Evolutionary conservation across 2,888 invertebrate genomes (phyloP).

Genomic region (Endotricha flammealis): DNA sequence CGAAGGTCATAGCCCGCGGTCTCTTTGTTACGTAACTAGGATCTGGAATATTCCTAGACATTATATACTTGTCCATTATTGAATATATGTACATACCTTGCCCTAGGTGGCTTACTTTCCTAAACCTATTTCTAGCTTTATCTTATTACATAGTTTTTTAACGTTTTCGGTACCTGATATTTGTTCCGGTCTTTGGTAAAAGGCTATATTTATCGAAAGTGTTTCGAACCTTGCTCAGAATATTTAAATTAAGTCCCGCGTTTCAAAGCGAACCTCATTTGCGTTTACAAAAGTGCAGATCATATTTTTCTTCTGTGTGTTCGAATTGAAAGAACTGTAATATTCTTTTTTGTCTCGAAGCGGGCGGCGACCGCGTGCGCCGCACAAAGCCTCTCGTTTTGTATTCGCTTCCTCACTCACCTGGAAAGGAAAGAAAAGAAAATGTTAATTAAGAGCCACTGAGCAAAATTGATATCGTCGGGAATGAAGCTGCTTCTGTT

Average conservation of each 20-base stretch:
- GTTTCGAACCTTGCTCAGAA: constrained; percentile 34
- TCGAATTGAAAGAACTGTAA: constrained; percentile 71
- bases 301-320: constrained; percentile 67
- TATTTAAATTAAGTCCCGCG: constrained; percentile 63
- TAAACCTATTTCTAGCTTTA: no score
- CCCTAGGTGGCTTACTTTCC: no score
- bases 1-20: constrained; percentile 51
- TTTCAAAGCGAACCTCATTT: constrained; percentile 72
- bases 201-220: constrained; percentile 20
- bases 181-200: no score
- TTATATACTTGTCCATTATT: background rate
- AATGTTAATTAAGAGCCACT: constrained; percentile 76
- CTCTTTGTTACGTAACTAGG: constrained; percentile 43
- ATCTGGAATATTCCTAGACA: constrained; percentile 3
- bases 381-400: constrained; percentile 63
- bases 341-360: constrained; percentile 66
- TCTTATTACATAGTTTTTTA: no score
- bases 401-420: constrained; percentile 71
- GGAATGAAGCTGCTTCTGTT: constrained; percentile 55
- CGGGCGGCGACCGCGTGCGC: constrained; percentile 39
- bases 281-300: constrained; percentile 72
- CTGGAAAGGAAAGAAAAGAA: constrained; percentile 76
- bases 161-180: background rate
- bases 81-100: constrained; percentile 2
- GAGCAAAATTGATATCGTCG: constrained; percentile 71